These are phyloP conservation scores for Hipposideros larvatus DNA, from an alignment of 2,797 vertebrate species.

Conservation along the genomic window DNA sequence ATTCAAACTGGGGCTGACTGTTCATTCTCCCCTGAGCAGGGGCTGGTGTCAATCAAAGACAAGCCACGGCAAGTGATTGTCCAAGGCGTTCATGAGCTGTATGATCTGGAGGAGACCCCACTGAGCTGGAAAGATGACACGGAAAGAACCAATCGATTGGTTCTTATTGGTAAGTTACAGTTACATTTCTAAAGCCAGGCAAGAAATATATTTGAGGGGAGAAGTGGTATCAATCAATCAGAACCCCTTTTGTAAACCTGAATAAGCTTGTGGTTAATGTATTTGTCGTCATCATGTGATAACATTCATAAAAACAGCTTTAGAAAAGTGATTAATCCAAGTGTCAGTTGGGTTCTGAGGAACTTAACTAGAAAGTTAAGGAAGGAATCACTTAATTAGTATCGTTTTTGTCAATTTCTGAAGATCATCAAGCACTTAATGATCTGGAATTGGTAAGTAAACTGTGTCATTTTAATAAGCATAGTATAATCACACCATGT, in stretches of 20 bases:
- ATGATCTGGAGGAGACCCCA: slow-evolving; percentile 95
- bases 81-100: slow-evolving; percentile 97
- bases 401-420: slow-evolving; percentile 35
- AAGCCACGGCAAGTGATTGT: slow-evolving; percentile 95
- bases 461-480: slow-evolving; percentile 43
- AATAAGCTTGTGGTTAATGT: slow-evolving; percentile 1
- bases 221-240: not conserved
- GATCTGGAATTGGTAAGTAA: not conserved
- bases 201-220: not conserved
- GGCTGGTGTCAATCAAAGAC: slow-evolving; percentile 93
- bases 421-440: not conserved
- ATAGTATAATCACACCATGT: slow-evolving; percentile 16
- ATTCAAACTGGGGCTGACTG: slow-evolving; percentile 10
- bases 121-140: slow-evolving; percentile 91
- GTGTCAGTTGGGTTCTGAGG: not conserved
- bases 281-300: slow-evolving; percentile 22
- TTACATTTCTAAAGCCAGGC: not conserved
- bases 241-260: not conserved
- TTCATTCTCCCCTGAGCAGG: slow-evolving; percentile 89
- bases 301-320: not conserved
- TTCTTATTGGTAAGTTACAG: slow-evolving; percentile 94
- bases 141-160: slow-evolving; percentile 92
- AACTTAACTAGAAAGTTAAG: slow-evolving; percentile 50
- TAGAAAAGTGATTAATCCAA: slow-evolving; percentile 58
- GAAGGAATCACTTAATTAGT: not conserved